A percentile compares a stretch with the other conserved stretches of the same genome.
These are phyloP conservation scores for Augochlorella aurata DNA, from an alignment of 2,888 invertebrate genomes.

Conservation along the genomic window DNA sequence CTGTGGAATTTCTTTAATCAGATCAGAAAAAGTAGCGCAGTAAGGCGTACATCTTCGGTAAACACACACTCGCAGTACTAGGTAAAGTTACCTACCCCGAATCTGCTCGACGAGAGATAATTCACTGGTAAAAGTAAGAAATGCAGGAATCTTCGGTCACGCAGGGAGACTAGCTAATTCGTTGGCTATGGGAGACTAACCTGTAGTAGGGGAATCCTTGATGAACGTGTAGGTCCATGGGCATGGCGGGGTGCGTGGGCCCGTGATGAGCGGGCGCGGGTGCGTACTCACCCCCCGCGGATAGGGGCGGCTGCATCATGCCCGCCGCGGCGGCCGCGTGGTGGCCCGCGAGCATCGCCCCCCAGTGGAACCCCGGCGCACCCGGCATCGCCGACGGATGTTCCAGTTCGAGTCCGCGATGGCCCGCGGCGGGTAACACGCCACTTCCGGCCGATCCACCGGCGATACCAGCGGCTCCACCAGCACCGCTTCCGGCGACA, in stretches of 20 bases:
- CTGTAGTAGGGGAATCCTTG: constrained; percentile 94
- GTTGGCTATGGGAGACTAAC: constrained; percentile 30
- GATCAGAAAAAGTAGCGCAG: no score
- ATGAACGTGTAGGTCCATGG: constrained; percentile 96
- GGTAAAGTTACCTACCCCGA: no score
- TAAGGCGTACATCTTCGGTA: no score
- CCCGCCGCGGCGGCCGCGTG: constrained; percentile 84
- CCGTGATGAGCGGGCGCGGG: constrained; percentile 84
- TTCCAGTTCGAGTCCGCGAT: constrained; percentile 84
- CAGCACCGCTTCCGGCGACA: constrained; percentile 81
- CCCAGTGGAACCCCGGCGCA: constrained; percentile 79
- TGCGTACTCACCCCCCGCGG: constrained; percentile 66
- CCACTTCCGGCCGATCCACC: constrained; percentile 65
- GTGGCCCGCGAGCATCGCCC: constrained; percentile 80
- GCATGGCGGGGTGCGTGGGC: constrained; percentile 85
- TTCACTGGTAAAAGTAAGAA: no score
- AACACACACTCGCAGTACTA: no score
- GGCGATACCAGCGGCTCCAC: constrained; percentile 67
- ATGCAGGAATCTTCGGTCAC: no score
- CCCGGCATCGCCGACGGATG: constrained; percentile 85
- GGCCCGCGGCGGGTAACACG: constrained; percentile 60
- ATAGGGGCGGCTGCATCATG: constrained; percentile 85
- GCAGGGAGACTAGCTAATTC: not conserved
- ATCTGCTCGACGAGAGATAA: no score
- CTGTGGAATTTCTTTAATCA: no score